Evolutionary conservation across 2,113 vertebrate genomes (phyloP).

Genomic region (Athene cunicularia): DNA sequence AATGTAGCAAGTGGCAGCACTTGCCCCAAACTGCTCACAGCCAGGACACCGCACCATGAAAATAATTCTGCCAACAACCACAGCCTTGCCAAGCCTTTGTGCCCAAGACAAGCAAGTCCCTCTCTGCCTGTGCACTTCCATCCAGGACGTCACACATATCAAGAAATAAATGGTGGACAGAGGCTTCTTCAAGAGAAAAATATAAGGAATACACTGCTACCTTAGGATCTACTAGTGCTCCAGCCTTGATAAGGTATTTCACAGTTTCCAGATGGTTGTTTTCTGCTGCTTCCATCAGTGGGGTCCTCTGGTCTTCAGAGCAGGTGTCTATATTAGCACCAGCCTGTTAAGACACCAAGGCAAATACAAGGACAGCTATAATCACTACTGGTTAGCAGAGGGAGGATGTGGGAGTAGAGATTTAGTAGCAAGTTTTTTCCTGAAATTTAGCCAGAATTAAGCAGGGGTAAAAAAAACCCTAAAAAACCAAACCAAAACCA

Average conservation of each 20-base stretch:
- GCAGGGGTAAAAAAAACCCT: background rate
- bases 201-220: constrained; percentile 56
- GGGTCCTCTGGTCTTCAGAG: constrained; percentile 92
- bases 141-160: background rate
- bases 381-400: background rate
- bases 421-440: background rate
- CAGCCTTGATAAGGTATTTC: constrained; percentile 94
- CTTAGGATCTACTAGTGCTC: constrained; percentile 89
- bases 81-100: background rate
- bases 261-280: constrained; percentile 93
- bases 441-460: background rate
- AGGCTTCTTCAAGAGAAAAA: background rate
- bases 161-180: background rate
- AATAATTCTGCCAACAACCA: background rate
- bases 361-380: background rate
- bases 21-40: background rate
- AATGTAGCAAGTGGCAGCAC: background rate
- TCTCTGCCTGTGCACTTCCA: background rate
- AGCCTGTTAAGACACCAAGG: constrained; percentile 76
- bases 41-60: background rate
- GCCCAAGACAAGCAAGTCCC: background rate
- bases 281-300: constrained; percentile 93
- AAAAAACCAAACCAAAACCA: background rate
- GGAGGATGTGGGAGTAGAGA: background rate
- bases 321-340: constrained; percentile 94